Evolutionary conservation across 2,113 vertebrate species (phyloP).

Genomic region (Furnarius figulus): DNA sequence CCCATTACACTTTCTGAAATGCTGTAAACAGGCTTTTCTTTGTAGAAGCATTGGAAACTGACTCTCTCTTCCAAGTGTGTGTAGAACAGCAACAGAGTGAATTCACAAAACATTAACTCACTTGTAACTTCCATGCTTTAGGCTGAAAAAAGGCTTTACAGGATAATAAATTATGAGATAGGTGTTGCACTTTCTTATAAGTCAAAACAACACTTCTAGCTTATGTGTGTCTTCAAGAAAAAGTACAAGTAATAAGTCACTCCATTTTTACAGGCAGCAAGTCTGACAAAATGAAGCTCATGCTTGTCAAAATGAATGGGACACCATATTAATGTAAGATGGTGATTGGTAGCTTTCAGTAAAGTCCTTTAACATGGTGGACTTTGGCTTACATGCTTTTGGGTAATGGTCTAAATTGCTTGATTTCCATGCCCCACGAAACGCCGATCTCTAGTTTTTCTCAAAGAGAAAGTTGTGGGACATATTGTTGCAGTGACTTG

Average conservation of each 20-base stretch:
- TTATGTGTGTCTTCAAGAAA: not conserved
- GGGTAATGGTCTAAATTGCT: not conserved
- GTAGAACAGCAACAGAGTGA: not conserved
- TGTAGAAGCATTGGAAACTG: not conserved
- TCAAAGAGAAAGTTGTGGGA: not conserved
- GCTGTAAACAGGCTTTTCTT: not conserved
- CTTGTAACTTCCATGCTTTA: not conserved
- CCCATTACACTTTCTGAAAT: not conserved
- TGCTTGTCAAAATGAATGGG: not conserved
- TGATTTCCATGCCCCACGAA: not conserved
- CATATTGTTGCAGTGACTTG: rapidly evolving
- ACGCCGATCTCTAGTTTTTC: not conserved
- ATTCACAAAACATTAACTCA: not conserved
- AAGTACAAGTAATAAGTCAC: not conserved
- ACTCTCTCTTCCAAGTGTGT: not conserved
- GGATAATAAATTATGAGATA: not conserved
- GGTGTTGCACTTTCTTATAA: not conserved
- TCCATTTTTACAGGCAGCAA: not conserved
- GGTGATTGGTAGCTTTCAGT: not conserved
- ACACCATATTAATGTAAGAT: not conserved
- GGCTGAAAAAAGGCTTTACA: not conserved
- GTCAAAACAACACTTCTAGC: not conserved
- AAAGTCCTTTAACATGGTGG: not conserved
- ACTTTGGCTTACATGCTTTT: not conserved
- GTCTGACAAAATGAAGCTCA: not conserved